Base-by-base conservation (phyloP, 2,888 invertebrate species). In the Mythimna lalbum region DNA sequence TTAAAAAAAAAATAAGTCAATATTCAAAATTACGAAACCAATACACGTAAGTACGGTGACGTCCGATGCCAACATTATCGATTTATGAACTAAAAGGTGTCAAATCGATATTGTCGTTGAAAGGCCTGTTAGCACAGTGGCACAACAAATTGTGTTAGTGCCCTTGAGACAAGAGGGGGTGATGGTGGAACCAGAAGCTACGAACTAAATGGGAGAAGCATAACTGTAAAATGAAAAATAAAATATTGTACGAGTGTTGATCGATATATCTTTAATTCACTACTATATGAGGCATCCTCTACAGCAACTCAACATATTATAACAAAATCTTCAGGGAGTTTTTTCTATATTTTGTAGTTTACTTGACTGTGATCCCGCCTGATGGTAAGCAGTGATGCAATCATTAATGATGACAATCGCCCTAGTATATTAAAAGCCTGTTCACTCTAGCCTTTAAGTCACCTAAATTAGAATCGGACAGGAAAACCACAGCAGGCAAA, bases 41-140 rank as follows among this genome's bases (percentile, higher is more conserved):
- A 14, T 21, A 19, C 4, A 39, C n/a, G 2, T n/a, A n/a, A n/a
- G n/a, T 4, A 39, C 39, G 27, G 27, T 27, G 27, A 27, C 27
- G 39, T 17, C 23, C 43, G 19, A 36, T n/a, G 17, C 31, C 39
- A 9, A 31, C 4, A 12, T 6, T 23, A 65, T 78, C 67, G 67
- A 77, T 77, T 43, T 47, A 14, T 12, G 4, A 9, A 49, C 27
- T 27, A 43, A 81, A 77, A 57, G 17, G 63, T 79, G 78, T 70
- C 78, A 82, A 84, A 82, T 80, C 82, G 64, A 83, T 83, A 63
- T 69, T 63, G 27, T 6, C 14, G 60, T 47, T 61, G 63, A 80
- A 64, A 82, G 86, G 50, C 82, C 88, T 82, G 80, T 77, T 90
- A 87, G 81, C 91, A 91, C 89, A 90, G 88, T 89, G 85, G 84